Evolutionary conservation across 2,888 invertebrate genomes (phyloP).

Genomic region (Chrysomela aeneicollis): DNA sequence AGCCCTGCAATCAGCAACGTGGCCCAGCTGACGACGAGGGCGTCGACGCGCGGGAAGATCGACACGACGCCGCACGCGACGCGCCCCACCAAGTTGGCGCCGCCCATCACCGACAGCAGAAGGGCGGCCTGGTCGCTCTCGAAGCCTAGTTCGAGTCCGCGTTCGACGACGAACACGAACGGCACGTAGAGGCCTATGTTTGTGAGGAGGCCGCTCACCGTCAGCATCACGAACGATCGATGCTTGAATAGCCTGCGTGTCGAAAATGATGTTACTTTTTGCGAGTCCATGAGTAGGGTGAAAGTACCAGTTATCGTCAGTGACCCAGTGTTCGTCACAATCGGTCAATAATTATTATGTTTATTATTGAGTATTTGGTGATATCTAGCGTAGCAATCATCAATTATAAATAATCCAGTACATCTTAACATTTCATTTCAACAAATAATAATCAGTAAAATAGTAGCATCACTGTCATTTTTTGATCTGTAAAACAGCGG

Average conservation of each 20-base stretch:
- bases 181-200: constrained; percentile 83
- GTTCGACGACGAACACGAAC: constrained; percentile 71
- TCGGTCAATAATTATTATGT: too few species aligned
- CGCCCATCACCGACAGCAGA: constrained; percentile 74
- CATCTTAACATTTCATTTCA: too few species aligned
- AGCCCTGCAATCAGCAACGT: constrained; percentile 72
- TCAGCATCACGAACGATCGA: constrained; percentile 54
- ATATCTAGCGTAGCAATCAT: too few species aligned
- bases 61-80: constrained; percentile 71
- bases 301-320: too few species aligned
- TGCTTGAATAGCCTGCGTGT: constrained; percentile 34
- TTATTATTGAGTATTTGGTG: too few species aligned
- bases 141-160: constrained; percentile 63
- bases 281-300: too few species aligned
- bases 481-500: too few species aligned
- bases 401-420: too few species aligned
- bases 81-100: constrained; percentile 75
- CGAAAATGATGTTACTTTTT: background rate
- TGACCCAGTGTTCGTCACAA: too few species aligned
- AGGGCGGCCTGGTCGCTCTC: constrained; percentile 62
- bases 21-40: constrained; percentile 71
- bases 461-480: too few species aligned
- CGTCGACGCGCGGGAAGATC: constrained; percentile 68
- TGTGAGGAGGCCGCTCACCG: constrained; percentile 69
- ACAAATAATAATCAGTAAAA: too few species aligned